phyloP scores from a whole-genome alignment of 2,797 vertebrate genomes.

The Neostethus bicornis region DNA sequence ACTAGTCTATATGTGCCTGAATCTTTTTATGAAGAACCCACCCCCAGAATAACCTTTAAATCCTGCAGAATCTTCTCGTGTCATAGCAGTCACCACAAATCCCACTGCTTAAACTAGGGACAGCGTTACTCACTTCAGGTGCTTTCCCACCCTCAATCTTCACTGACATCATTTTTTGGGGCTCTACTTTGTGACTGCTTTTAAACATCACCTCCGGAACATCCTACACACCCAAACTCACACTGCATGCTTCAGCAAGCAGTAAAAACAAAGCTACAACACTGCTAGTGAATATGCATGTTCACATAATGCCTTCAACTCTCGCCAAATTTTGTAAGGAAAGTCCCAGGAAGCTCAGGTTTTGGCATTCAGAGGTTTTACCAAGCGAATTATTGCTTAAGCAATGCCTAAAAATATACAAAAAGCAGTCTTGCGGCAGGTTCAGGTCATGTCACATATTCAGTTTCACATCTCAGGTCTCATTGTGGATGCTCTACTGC shows the following conservation, averaged over 20 bases:
- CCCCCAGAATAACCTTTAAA: constrained; percentile 36
- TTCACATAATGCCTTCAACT: constrained; percentile 13
- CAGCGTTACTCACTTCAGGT: constrained; percentile 64
- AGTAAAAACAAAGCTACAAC: constrained; percentile 19
- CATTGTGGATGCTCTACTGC: constrained; percentile 5
- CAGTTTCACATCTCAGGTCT: constrained; percentile 8
- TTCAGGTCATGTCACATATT: constrained; percentile 16
- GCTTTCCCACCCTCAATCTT: constrained; percentile 54
- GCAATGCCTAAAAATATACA: constrained; percentile 29
- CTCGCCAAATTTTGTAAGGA: constrained; percentile 23
- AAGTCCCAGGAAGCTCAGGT: constrained; percentile 54
- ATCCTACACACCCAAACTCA: constrained; percentile 33
- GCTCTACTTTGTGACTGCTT: constrained; percentile 31
- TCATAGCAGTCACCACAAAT: constrained; percentile 33
- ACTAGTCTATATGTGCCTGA: constrained; percentile 23
- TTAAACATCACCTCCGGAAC: constrained; percentile 22
- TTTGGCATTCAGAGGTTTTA: constrained; percentile 17
- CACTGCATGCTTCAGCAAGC: constrained; percentile 11
- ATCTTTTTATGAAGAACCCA: constrained; percentile 50
- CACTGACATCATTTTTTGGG: constrained; percentile 46
- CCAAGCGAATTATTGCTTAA: constrained; percentile 26
- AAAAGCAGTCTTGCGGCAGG: constrained; percentile 22
- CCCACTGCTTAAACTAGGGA: constrained; percentile 18
- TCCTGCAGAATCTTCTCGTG: constrained; percentile 33
- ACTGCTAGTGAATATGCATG: constrained; percentile 18